These are phyloP conservation scores for Zaprionus gabonicus DNA, from an alignment of 1,140 invertebrate genomes.

Conservation along the genomic window DNA sequence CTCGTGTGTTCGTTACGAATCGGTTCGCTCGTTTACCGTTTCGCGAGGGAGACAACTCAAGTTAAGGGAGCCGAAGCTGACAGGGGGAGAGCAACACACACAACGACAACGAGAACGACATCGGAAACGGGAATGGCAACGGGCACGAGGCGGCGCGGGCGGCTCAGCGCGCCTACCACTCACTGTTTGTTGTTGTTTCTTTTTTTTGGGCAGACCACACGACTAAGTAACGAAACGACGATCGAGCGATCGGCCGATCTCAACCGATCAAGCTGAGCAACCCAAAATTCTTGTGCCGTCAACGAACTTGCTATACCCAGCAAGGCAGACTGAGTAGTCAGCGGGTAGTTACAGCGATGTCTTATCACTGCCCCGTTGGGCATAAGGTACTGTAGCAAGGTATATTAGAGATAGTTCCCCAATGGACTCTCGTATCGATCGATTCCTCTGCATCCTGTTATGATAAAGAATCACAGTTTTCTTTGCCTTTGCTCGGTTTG, in stretches of 20 bases:
- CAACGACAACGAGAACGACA: background rate
- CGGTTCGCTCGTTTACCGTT: conserved; percentile 48
- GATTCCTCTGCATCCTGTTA: background rate
- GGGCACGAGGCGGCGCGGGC: background rate
- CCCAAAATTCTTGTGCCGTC: conserved; percentile 25
- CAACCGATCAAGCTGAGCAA: conserved; percentile 15
- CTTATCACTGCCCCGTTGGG: background rate
- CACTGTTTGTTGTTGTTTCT: conserved; percentile 43
- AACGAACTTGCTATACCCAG: conserved; percentile 28
- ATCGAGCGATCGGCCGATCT: conserved; percentile 4
- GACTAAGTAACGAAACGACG: conserved; percentile 13
- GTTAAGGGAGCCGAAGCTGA: conserved; percentile 13
- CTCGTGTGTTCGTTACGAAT: conserved; percentile 3
- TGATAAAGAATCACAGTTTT: background rate
- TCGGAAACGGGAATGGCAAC: too few relatives aligned
- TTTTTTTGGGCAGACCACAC: conserved; percentile 22
- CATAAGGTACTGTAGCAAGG: background rate
- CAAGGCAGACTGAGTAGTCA: background rate
- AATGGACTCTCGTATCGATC: background rate
- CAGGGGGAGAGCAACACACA: background rate
- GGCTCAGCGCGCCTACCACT: conserved; percentile 35
- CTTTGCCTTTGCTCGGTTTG: too few relatives aligned
- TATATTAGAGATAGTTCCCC: background rate
- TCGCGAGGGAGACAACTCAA: conserved; percentile 40
- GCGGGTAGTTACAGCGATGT: background rate